Conservation (phyloP, 92 coral and sea anemone genomes). For the Parazoanthus swiftii region DNA sequence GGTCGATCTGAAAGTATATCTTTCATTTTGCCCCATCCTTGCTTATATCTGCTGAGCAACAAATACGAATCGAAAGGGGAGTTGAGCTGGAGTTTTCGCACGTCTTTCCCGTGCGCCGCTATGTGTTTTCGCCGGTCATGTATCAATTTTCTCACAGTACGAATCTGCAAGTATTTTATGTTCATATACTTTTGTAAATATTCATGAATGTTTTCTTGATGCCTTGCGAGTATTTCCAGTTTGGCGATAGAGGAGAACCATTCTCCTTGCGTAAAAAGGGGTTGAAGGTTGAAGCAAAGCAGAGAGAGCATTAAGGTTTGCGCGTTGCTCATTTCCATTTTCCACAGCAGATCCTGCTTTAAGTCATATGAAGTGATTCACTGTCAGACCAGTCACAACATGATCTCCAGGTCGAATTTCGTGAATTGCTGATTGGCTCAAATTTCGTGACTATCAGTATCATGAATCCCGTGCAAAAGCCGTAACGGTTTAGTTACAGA, state of each 20-base stretch:
- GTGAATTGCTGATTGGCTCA: too few relatives aligned
- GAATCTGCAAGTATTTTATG: neutral
- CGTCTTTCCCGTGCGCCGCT: neutral
- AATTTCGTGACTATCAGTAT: too few relatives aligned
- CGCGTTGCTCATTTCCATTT: neutral
- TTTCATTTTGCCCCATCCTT: conserved; percentile 4
- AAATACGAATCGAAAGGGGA: neutral
- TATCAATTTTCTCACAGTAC: conserved; percentile 6
- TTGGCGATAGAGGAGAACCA: conserved; percentile 8
- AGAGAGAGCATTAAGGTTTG: neutral
- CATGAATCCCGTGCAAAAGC: too few relatives aligned
- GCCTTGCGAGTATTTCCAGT: neutral
- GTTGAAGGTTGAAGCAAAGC: neutral
- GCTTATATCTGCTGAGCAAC: neutral
- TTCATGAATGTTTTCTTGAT: conserved; percentile 1
- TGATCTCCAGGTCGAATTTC: too few relatives aligned
- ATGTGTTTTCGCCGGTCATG: neutral
- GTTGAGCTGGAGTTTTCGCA: neutral
- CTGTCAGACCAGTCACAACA: too few relatives aligned
- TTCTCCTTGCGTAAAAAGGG: neutral
- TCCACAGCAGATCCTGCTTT: neutral
- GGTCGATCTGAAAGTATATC: neutral
- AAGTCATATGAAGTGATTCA: neutral
- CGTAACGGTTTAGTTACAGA: too few relatives aligned
- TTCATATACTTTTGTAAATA: neutral